A percentile compares a stretch with the other conserved stretches of the same genome.
Conservation (phyloP, 1,140 invertebrate genomes). For the Globodera rostochiensis region DNA sequence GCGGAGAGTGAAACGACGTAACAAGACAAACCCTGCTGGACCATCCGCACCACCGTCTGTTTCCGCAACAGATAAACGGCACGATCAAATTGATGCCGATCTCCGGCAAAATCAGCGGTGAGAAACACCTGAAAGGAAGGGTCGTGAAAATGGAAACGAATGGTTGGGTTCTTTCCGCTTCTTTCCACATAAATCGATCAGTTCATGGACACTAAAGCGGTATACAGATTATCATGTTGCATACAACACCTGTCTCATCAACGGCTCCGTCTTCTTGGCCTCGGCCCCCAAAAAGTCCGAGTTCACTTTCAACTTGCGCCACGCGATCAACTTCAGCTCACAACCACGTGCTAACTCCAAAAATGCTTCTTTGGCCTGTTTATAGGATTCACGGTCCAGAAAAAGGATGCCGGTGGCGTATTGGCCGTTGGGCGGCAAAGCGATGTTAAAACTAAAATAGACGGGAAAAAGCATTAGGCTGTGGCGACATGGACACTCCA, state of each 20-base stretch:
- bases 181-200: no score
- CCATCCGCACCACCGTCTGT: slow-evolving; percentile 83
- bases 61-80: slow-evolving; percentile 90
- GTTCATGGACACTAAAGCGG: no score
- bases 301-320: slow-evolving; percentile 87
- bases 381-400: slow-evolving; percentile 80
- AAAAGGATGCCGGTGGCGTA: slow-evolving; percentile 97
- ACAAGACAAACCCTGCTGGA: slow-evolving; percentile 79
- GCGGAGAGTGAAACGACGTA: slow-evolving; percentile 93
- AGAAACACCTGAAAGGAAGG: slow-evolving; percentile 74
- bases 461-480: background rate
- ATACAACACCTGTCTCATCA: slow-evolving; percentile 78
- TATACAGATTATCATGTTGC: background rate
- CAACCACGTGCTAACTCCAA: slow-evolving; percentile 78
- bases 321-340: slow-evolving; percentile 75
- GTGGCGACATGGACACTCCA: background rate
- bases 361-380: slow-evolving; percentile 81
- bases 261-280: slow-evolving; percentile 87
- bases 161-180: no score
- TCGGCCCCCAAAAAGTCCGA: slow-evolving; percentile 82
- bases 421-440: slow-evolving; percentile 80
- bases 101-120: slow-evolving; percentile 60
- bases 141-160: no score
- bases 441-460: slow-evolving; percentile 72
- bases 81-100: slow-evolving; percentile 72